Evolutionary conservation across 2,888 invertebrate genomes (phyloP), one percentile per base, ranked within the genome.

Genomic region (Zootermopsis nevadensis): DNA sequence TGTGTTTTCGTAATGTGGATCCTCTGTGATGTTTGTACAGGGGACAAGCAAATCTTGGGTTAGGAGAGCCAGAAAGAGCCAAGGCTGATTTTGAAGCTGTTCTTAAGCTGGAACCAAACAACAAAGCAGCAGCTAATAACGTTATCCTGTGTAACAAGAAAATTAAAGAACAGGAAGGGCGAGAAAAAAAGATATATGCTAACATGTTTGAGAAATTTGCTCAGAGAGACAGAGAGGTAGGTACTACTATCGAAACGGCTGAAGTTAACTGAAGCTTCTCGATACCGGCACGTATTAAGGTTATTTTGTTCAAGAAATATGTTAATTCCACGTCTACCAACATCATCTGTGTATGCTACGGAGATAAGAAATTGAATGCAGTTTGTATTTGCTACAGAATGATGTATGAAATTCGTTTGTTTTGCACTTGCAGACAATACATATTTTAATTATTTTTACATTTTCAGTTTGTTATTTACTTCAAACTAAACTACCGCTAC

Each of bases 121-220:
- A 99, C 90, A 95, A 92, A 91, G 97, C 97, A n/a, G 98, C 98
- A 0, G 92, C 92, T 55, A 94, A 94, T 88, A 96, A 97, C 89
- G 90, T 97, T 60, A 88, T 90, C 12, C 88, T 94, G 81, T 97
- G 97, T 89, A 93, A 94, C 85, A 91, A 93, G 84, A 91, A 93
- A 84, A 91, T 98, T 30, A 95, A 94, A 88, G 93, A 95, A 86
- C 94, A 95, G 87, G 92, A 94, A 85, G 92, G 94, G 82, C 94
- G 93, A 84, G 98, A 98, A 89, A 97, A 96, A 91, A 93, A 95
- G 88, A 91, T 97, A 55, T 99, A 97, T 89, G 95, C 95, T 24
- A 97, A 97, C 89, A 98, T 99, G 97, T 99, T 99, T 90, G 95
- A 97, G 87, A 98, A 97, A 90, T 95, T 98, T 90, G 96, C 96